Evolutionary conservation across 2,113 vertebrate species (phyloP).

Genomic region (Macaca mulatta): DNA sequence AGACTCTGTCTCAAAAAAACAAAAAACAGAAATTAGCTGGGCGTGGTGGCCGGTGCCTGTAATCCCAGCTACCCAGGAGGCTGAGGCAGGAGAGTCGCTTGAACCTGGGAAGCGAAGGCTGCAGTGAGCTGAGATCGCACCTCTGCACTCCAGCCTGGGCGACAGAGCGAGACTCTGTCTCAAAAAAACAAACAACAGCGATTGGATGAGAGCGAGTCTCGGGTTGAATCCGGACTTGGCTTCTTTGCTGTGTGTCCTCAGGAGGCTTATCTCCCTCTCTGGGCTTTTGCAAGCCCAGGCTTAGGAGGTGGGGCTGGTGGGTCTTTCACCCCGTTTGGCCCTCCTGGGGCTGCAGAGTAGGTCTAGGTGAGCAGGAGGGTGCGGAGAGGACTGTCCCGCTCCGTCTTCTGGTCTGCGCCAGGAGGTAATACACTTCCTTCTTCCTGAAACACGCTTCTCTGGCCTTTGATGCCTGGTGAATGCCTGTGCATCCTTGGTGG

Average conservation of each 20-base stretch:
- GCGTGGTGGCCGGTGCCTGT: accelerated
- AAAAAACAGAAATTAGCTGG: background rate
- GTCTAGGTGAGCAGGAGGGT: background rate
- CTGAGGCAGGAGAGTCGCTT: background rate
- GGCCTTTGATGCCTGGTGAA: background rate
- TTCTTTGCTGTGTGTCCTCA: background rate
- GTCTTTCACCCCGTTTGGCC: accelerated
- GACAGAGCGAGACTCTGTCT: background rate
- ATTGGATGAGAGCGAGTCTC: background rate
- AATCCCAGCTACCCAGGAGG: no score
- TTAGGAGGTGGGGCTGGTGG: background rate
- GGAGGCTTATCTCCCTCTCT: background rate
- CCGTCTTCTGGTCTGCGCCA: accelerated
- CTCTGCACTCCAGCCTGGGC: background rate
- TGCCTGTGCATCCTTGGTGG: background rate
- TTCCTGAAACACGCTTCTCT: background rate
- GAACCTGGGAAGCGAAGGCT: background rate
- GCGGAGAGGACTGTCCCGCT: background rate
- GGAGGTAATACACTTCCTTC: background rate
- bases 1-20: no score
- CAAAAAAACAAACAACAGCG: background rate
- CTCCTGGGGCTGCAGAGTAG: background rate
- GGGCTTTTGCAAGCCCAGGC: background rate
- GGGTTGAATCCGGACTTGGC: accelerated
- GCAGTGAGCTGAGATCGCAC: no score